phyloP scores from a whole-genome alignment of 2,888 invertebrate genomes.

The Lamellibrachia columna region DNA sequence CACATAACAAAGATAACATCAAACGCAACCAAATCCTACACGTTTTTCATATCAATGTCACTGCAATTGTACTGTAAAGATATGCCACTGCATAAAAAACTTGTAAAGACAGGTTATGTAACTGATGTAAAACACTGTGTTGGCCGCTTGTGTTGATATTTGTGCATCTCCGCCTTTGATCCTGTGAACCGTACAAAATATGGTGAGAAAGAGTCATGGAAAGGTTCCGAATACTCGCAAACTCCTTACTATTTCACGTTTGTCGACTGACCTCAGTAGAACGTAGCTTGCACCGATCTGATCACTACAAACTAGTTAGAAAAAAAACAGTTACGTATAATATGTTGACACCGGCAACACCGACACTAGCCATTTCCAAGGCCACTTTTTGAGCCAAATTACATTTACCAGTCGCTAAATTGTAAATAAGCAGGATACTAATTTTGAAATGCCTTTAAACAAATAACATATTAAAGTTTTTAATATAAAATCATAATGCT shows the following conservation, averaged over 20 bases:
- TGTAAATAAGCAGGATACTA: too few relatives aligned
- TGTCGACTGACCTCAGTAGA: background rate
- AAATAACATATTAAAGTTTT: too few relatives aligned
- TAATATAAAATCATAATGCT: too few relatives aligned
- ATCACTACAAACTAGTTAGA: background rate
- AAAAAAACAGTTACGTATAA: background rate
- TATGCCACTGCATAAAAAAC: background rate
- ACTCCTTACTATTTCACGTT: background rate
- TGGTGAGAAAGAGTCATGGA: background rate
- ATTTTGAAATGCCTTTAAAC: too few relatives aligned
- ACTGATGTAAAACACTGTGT: background rate
- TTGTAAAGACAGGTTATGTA: background rate
- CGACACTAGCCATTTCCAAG: background rate
- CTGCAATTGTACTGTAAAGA: background rate
- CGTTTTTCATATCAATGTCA: background rate
- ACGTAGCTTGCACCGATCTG: background rate
- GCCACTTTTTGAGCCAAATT: background rate
- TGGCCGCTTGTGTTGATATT: background rate
- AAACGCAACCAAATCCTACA: background rate
- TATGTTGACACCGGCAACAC: background rate
- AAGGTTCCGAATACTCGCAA: background rate
- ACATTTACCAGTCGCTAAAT: background rate
- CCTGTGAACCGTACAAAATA: background rate
- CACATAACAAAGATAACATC: background rate
- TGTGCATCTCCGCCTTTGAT: background rate